A percentile compares a stretch with the other conserved stretches of the same genome.
These are phyloP conservation scores for Hydropsyche tenuis DNA, from an alignment of 1,140 invertebrate genomes.

Conservation along the genomic window DNA sequence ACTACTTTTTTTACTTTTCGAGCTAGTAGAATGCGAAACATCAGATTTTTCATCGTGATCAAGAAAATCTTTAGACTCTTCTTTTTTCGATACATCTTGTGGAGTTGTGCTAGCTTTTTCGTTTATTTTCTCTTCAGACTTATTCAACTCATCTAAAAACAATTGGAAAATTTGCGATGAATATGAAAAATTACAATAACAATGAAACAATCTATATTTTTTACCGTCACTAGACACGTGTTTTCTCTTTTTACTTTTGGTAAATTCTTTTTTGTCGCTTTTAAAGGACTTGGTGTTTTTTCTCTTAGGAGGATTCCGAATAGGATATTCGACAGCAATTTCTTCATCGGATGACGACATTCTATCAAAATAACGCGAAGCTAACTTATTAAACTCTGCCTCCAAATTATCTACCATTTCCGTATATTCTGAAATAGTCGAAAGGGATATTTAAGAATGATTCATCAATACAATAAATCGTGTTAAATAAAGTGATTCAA, in stretches of 20 bases:
- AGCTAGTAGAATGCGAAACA: background rate
- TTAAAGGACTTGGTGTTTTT: constrained; percentile 50
- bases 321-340: constrained; percentile 69
- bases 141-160: constrained; percentile 39
- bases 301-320: constrained; percentile 61
- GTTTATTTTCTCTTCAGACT: constrained; percentile 48
- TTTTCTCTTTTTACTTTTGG: constrained; percentile 47
- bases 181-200: background rate
- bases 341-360: constrained; percentile 80
- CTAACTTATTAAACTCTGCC: constrained; percentile 78
- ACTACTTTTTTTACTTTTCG: background rate
- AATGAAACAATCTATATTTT: background rate
- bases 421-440: constrained; percentile 80
- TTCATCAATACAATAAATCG: too few species aligned
- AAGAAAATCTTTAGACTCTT: constrained; percentile 43
- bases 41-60: constrained; percentile 19
- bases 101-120: constrained; percentile 43
- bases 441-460: background rate
- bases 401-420: constrained; percentile 85
- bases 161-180: background rate
- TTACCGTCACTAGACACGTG: constrained; percentile 31
- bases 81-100: background rate
- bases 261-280: constrained; percentile 6
- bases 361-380: constrained; percentile 80
- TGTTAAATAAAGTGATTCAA: constrained; percentile 26